Percentiles rank a stretch among this genome's conserved stretches.
Evolutionary conservation across 2,113 vertebrate species (phyloP).

Genomic region (Nycticorax nycticorax): DNA sequence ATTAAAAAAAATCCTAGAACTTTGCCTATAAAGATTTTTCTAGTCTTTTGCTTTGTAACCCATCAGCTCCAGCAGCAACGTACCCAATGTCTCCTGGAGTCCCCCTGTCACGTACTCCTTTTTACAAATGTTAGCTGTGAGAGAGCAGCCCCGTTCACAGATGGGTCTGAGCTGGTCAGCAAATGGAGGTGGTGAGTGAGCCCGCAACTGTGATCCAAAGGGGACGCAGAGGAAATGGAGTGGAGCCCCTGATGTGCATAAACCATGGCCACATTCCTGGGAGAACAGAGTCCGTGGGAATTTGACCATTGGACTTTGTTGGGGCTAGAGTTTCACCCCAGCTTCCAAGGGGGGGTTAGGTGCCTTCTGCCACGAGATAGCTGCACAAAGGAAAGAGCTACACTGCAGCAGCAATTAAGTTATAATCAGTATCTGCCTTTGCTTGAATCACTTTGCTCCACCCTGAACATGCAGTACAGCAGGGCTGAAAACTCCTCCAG

Average conservation of each 20-base stretch:
- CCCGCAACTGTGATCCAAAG: background rate
- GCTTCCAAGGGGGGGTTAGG: background rate
- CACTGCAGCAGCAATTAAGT: slow-evolving; percentile 1
- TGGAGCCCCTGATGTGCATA: background rate
- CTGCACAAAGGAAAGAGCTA: background rate
- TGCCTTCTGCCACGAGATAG: background rate
- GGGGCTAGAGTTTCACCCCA: background rate
- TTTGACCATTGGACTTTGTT: background rate
- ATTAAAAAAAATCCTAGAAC: background rate
- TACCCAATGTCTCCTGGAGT: background rate
- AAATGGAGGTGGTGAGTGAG: background rate
- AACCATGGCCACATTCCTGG: background rate
- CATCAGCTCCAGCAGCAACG: fast-evolving
- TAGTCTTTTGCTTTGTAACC: background rate
- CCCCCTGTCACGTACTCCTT: fast-evolving
- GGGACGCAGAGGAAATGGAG: background rate
- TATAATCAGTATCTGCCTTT: slow-evolving; percentile 54
- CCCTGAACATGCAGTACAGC: slow-evolving; percentile 51
- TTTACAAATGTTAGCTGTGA: background rate
- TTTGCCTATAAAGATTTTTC: background rate
- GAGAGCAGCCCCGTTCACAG: background rate
- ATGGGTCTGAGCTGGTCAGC: background rate
- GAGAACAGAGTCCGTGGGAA: background rate
- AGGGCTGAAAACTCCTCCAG: slow-evolving; percentile 43
- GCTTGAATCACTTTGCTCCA: slow-evolving; percentile 62